Base-by-base conservation (phyloP, 2,888 invertebrate genomes). In the Dichetophora obliterata region DNA sequence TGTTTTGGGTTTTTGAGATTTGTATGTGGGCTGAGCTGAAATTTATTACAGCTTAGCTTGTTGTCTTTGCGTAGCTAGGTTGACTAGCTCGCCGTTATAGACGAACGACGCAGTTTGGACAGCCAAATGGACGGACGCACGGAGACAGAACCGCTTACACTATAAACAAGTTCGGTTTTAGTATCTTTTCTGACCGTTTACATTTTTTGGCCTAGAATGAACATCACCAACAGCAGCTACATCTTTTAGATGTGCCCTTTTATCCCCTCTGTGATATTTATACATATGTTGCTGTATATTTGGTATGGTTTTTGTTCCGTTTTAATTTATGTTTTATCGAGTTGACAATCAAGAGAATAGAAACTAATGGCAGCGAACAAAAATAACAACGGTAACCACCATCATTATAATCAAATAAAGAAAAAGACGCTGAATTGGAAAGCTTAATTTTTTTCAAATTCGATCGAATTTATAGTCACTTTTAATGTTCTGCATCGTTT, bases 391-490 rank as follows among this genome's bases (percentile, higher is more conserved):
- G 11, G 43, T 24, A 59, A 57, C 31, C 5, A 71, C 52, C 22
- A 6, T 27, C 59, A 59, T 24, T 24, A 24, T 27, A 59, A 66
- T n/a, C 66, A 48, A 43, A 37, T 43, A 43, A 43, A 43, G n/a
- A 50, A 11, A 82, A 82, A 83, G 83, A 85, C 84, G 85, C 85
- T 85, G 84, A 83, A 83, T 85, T 85, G 82, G 85, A 85, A 85
- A 85, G 85, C 84, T 85, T 84, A 84, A 85, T 85, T 84, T n/a
- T 85, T 85, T 85, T 83, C 84, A 83, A 83, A 85, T 84, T 27
- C 24, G 24, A 24, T 82, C 80, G 79, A 79, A 80, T 52, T 37
- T 78, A 57, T 11, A 65, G 70, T 37, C 66, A 54, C 52, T 22
- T 59, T 57, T 3, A 81, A 80, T 83, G 84, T 84, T 84, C 84